Evolutionary conservation across 2,888 invertebrate species (phyloP).

Genomic region (Melanostoma mellinum): DNA sequence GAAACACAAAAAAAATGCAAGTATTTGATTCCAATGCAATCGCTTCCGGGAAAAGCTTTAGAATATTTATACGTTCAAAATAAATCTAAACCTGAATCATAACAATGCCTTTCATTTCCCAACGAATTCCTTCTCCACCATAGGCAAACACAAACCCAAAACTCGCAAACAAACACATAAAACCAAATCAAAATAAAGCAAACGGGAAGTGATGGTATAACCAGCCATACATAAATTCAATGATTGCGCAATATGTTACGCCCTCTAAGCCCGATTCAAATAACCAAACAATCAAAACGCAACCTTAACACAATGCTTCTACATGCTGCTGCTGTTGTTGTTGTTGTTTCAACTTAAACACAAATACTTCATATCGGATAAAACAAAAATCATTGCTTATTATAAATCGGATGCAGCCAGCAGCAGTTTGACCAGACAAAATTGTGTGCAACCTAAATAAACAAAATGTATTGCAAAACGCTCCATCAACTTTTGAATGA

Average conservation of each 20-base stretch:
- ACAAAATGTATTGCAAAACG: too few species aligned
- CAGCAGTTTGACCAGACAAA: too few species aligned
- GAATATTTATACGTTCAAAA: neutral
- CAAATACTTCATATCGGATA: conserved; percentile 41
- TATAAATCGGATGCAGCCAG: conserved; percentile 41
- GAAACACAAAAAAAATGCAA: too few species aligned
- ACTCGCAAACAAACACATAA: conserved; percentile 19
- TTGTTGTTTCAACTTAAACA: neutral
- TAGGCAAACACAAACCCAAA: conserved; percentile 21
- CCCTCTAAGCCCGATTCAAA: conserved; percentile 28
- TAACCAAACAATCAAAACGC: conserved; percentile 40
- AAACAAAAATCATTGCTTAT: conserved; percentile 39
- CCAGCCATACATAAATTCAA: conserved; percentile 27
- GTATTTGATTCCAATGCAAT: too few species aligned
- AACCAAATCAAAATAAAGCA: conserved; percentile 8
- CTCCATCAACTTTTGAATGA: too few species aligned
- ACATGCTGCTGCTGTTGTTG: neutral
- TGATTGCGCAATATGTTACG: conserved; percentile 19
- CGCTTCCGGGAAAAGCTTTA: too few species aligned
- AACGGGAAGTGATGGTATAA: conserved; percentile 31
- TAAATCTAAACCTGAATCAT: conserved; percentile 14
- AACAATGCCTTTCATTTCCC: neutral
- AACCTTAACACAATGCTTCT: neutral
- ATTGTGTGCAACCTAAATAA: too few species aligned
- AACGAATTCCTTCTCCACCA: neutral